Evolutionary conservation across 2,797 vertebrate genomes (phyloP), one percentile per base, ranked within the genome.

Genomic region (Decapterus maruadsi): DNA sequence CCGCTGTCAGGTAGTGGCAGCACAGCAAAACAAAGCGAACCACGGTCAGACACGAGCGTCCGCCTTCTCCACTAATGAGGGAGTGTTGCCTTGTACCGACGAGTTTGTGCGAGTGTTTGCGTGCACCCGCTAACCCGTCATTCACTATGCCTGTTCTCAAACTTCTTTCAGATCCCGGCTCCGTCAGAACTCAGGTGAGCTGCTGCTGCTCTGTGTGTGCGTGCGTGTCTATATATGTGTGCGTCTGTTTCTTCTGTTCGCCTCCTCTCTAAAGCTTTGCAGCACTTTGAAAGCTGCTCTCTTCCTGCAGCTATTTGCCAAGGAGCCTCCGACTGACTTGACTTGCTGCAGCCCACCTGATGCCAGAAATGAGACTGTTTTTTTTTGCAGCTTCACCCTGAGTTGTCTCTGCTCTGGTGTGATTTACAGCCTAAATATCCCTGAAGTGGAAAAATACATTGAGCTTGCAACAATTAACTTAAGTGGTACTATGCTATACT

Each of bases 81-180:
- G 14, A 90, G 55, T 78, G 65, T 94, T 91, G 90, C 92, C 82
- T 88, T 83, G 84, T 85, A 34, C 61, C 75, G 7, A 46, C 51
- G 73, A 90, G 83, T 71, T 78, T 84, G 90, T 88, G 88, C 89
- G 76, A 87, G 85, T 89, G 90, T 90, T 90, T 89, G 82, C 80
- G 80, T 90, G 84, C 87, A 72, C 84, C 89, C 51, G 53, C 90
- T 82, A 89, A 89, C 89, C 91, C 72, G 80, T 87, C 81, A 88
- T 90, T 96, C 96, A 96, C 96, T 85, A 97, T 98, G 96, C 97
- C 96, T 84, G 94, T 97, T 95, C 97, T 97, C 93, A 95, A 97
- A 91, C 97, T 96, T 90, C 90, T 99, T 99, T 96, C 97, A 99
- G 98, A 99, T 88, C 94, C 95, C 0, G 94, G 95, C 81, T 95